These are phyloP conservation scores for Phlogophora meticulosa DNA, from an alignment of 2,888 invertebrate species.

Conservation along the genomic window DNA sequence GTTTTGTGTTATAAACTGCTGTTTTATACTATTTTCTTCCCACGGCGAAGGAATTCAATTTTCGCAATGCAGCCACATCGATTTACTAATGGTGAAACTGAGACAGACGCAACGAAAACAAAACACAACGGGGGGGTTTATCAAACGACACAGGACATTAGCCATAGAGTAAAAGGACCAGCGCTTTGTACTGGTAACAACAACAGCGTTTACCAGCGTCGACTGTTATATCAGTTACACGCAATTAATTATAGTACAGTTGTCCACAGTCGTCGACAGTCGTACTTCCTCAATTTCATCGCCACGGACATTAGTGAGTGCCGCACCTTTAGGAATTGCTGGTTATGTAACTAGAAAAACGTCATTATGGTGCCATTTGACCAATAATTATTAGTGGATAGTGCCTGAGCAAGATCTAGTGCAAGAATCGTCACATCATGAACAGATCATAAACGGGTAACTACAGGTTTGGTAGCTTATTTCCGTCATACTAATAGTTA, in stretches of 20 bases:
- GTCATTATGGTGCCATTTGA: constrained; percentile 32
- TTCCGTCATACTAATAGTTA: constrained; percentile 32
- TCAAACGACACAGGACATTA: constrained; percentile 57
- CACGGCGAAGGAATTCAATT: constrained; percentile 33
- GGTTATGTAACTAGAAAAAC: constrained; percentile 56
- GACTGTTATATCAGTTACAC: constrained; percentile 59
- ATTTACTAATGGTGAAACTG: constrained; percentile 48
- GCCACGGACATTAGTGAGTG: constrained; percentile 54
- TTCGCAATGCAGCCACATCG: constrained; percentile 29
- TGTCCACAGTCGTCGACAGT: constrained; percentile 45
- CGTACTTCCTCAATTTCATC: constrained; percentile 58
- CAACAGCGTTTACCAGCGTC: constrained; percentile 54
- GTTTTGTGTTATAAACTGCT: constrained; percentile 11
- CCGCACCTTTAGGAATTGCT: constrained; percentile 49
- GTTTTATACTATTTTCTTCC: constrained; percentile 24
- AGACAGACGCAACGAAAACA: constrained; percentile 51
- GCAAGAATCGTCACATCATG: constrained; percentile 37
- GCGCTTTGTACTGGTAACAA: constrained; percentile 44
- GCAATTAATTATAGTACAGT: constrained; percentile 63
- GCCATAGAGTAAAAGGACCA: constrained; percentile 44
- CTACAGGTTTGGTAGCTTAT: constrained; percentile 18
- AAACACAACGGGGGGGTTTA: constrained; percentile 44
- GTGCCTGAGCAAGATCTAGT: constrained; percentile 31
- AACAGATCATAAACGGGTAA: constrained; percentile 32
- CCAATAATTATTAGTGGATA: constrained; percentile 16